Base-by-base conservation (phyloP, 2,888 invertebrate genomes). In the Chydorus sphaericus region DNA sequence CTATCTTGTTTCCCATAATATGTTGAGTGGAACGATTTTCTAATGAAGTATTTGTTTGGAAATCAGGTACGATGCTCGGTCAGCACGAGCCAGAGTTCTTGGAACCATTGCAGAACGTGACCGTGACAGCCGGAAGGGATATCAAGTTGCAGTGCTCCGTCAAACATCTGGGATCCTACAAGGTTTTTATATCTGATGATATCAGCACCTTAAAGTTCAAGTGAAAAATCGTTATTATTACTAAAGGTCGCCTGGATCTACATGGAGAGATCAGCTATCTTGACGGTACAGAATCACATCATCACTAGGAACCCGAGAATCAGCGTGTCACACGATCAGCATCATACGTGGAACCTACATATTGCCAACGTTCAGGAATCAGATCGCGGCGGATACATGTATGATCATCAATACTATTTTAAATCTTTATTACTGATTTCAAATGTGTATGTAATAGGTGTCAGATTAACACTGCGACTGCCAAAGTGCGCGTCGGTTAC, bases 211-310 rank as follows among this genome's bases (percentile, higher is more conserved):
- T n/a, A n/a, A n/a, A n/a, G n/a, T n/a, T n/a, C n/a, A n/a, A n/a
- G n/a, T n/a, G n/a, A n/a, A n/a, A n/a, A n/a, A n/a, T n/a, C n/a
- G n/a, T n/a, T n/a, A 11, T n/a, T 16, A 4, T 28, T 16, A 20
- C n/a, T 28, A n/a, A 26, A 92, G 92, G 90, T 92, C 61, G 92
- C 91, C 65, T 92, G 91, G 92, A 91, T 92, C 85, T 86, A 91
- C 71, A 90, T 87, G 70, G 91, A 91, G 70, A 89, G 89, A 71
- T 89, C 89, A 54, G 90, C 91, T 51, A 91, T 92, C 66, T 72
- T 92, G 67, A 90, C 91, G 48, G 90, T 91, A 54, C 89, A 91
- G 74, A 89, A 86, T 73, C 90, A 91, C 75, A 91, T 92, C 68
- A 91, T 92, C 71, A 91, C 91, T 56, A 79, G 89, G 65, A 91